Conservation (phyloP, 2,797 vertebrate genomes). For the Rachycentron canadum region DNA sequence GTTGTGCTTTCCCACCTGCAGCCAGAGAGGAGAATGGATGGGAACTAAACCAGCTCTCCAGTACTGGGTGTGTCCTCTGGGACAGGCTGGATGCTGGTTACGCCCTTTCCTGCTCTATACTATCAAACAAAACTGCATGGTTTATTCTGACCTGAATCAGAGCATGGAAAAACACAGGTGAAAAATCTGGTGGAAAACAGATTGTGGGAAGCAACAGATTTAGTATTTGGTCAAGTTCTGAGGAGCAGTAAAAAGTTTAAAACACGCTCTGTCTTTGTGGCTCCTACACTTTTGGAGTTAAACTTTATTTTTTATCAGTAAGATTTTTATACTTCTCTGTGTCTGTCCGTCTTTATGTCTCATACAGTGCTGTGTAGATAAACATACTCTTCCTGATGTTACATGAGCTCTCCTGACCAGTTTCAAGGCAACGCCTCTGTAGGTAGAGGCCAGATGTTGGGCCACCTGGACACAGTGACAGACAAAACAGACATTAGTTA, state of each 20-base stretch:
- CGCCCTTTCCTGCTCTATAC: conserved; percentile 6
- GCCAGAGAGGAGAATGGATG: neutral
- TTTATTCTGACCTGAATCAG: neutral
- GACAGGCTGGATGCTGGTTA: neutral
- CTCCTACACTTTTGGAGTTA: neutral
- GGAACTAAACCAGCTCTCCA: neutral
- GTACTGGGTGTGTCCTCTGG: neutral
- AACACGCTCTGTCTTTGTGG: neutral
- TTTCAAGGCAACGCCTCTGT: conserved; percentile 84
- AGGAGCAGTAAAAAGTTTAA: neutral
- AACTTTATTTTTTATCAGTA: neutral
- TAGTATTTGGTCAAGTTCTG: neutral
- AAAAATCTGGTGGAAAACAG: neutral
- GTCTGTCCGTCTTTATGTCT: neutral
- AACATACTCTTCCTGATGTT: conserved; percentile 77
- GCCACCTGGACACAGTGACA: conserved; percentile 79
- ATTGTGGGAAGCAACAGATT: neutral
- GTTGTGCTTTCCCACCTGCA: neutral
- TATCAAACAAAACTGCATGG: conserved; percentile 5
- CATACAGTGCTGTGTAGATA: neutral
- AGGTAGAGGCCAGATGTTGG: conserved; percentile 89
- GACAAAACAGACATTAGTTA: conserved; percentile 74
- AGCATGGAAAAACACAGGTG: neutral
- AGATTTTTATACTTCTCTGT: neutral
- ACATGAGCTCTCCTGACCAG: conserved; percentile 87